These are phyloP conservation scores for Mycetomoellerius zeteki DNA, from an alignment of 1,140 invertebrate genomes.

Conservation along the genomic window DNA sequence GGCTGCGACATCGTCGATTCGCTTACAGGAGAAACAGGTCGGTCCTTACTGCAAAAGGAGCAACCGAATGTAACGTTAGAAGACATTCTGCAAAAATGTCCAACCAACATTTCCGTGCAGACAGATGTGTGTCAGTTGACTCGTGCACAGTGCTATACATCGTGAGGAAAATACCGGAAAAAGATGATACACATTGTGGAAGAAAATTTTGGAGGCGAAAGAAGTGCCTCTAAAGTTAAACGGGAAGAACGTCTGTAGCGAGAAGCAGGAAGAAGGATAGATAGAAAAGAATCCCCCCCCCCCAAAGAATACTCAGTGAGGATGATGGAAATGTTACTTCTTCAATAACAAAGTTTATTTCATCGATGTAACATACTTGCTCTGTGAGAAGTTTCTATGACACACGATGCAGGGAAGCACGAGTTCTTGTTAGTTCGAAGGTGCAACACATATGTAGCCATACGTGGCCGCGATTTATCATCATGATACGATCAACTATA, in stretches of 20 bases:
- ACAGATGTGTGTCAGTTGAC: conserved; percentile 56
- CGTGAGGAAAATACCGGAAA: conserved; percentile 63
- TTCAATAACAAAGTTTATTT: conserved; percentile 25
- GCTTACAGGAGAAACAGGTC: conserved; percentile 86
- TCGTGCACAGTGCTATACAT: conserved; percentile 69
- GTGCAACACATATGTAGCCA: conserved; percentile 68
- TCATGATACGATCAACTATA: conserved; percentile 20
- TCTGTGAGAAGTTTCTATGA: conserved; percentile 53
- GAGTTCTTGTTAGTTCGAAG: conserved; percentile 73
- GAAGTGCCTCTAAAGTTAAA: conserved; percentile 42
- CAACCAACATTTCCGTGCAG: conserved; percentile 62
- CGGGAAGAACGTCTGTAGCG: not conserved
- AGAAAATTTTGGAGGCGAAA: conserved; percentile 32
- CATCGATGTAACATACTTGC: conserved; percentile 6
- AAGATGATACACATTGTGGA: conserved; percentile 37
- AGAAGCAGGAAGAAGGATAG: not conserved
- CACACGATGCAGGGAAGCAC: conserved; percentile 71
- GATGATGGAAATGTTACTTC: conserved; percentile 37
- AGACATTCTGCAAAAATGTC: conserved; percentile 35
- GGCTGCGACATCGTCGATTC: conserved; percentile 84
- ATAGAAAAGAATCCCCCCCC: not conserved
- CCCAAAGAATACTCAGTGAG: not conserved
- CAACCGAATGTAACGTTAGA: conserved; percentile 61
- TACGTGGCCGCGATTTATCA: conserved; percentile 42
- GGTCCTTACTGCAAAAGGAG: conserved; percentile 87